These are phyloP conservation scores for Delphinapterus leucas DNA, from an alignment of 2,113 vertebrate genomes.

Conservation along the genomic window DNA sequence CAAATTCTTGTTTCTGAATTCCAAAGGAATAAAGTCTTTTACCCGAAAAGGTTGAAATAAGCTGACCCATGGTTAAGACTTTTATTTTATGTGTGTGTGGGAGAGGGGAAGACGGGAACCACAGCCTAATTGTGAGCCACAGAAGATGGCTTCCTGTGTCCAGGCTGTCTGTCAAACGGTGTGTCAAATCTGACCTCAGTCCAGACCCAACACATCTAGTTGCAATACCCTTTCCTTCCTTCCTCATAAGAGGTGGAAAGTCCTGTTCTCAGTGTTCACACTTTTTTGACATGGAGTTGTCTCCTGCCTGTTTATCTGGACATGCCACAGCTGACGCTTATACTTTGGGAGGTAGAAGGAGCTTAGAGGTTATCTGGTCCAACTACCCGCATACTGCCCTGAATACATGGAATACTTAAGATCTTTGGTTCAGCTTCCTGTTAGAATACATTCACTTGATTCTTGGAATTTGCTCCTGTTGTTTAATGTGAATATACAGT, in stretches of 20 bases:
- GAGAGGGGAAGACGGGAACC: background rate
- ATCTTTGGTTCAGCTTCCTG: background rate
- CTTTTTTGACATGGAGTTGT: background rate
- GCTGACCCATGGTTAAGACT: slow-evolving; percentile 43
- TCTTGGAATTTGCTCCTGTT: background rate
- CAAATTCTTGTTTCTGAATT: slow-evolving; percentile 65
- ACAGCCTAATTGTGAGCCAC: background rate
- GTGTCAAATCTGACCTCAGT: background rate
- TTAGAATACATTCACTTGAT: background rate
- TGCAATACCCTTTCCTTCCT: background rate
- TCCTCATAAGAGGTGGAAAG: background rate
- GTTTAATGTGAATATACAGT: background rate
- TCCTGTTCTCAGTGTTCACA: background rate
- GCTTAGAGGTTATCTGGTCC: background rate
- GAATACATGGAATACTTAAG: background rate
- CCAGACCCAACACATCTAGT: background rate
- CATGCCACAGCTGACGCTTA: background rate
- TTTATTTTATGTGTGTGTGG: background rate
- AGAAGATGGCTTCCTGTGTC: background rate
- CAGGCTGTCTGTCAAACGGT: background rate
- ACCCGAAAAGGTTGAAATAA: slow-evolving; percentile 31
- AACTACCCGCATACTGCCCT: background rate
- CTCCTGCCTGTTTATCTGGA: background rate
- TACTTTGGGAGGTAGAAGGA: background rate
- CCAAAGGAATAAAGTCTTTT: slow-evolving; percentile 50